Conservation (phyloP, 2,797 vertebrate species). For the Chlorospingus flavigularis region DNA sequence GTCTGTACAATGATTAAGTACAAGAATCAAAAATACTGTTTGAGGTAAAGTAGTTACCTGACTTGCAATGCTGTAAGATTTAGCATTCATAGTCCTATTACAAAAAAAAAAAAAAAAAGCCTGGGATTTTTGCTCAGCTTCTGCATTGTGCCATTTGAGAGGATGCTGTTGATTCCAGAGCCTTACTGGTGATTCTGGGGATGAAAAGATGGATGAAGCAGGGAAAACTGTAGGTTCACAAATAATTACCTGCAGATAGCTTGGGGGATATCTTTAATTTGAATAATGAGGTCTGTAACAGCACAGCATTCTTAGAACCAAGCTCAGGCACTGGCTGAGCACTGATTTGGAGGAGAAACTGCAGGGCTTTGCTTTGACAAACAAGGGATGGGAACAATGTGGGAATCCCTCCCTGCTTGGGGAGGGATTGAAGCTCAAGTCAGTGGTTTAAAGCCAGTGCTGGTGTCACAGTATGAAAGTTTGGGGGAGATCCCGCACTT, state of each 20-base stretch:
- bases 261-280: not conserved
- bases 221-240: not conserved
- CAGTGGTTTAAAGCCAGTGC: not conserved
- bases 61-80: not conserved
- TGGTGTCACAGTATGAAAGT: not conserved
- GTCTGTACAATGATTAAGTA: not conserved
- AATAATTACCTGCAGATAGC: not conserved
- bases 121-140: not conserved
- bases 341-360: not conserved
- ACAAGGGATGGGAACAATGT: not conserved
- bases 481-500: not conserved
- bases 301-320: not conserved
- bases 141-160: not conserved
- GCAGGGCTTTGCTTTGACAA: not conserved
- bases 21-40: not conserved
- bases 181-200: not conserved
- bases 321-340: not conserved
- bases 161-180: not conserved
- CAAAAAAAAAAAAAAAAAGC: not conserved
- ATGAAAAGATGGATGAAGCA: not conserved
- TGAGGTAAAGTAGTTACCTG: not conserved
- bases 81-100: not conserved
- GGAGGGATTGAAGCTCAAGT: not conserved
- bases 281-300: not conserved
- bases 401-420: not conserved